phyloP scores from a whole-genome alignment of 1,140 invertebrate species.

The Atta texana region DNA sequence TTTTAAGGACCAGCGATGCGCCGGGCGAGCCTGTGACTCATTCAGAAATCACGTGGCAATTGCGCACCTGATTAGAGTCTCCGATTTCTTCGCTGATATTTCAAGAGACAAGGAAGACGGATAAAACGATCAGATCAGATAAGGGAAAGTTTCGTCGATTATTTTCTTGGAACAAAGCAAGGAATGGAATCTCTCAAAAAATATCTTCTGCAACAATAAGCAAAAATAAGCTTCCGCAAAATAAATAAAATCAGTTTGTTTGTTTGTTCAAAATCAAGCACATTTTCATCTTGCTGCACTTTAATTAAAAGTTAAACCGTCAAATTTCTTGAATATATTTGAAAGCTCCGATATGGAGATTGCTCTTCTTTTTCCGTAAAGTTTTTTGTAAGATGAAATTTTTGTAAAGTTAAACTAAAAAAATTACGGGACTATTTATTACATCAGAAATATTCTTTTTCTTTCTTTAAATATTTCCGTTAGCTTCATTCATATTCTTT shows the following conservation, averaged over 20 bases:
- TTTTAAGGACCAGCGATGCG: constrained; percentile 14
- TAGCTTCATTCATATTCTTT: neutral
- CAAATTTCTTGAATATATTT: neutral
- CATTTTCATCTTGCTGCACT: neutral
- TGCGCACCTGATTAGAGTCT: constrained; percentile 35
- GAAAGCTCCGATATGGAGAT: neutral
- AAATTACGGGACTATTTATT: neutral
- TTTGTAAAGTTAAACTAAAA: neutral
- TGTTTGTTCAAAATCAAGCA: neutral
- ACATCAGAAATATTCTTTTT: neutral
- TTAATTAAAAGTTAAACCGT: constrained; percentile 21
- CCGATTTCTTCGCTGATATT: neutral
- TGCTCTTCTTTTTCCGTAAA: neutral
- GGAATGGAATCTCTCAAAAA: neutral
- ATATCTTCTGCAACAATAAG: neutral
- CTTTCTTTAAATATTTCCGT: neutral
- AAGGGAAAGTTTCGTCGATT: neutral
- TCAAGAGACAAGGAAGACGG: neutral
- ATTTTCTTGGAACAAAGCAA: constrained; percentile 4
- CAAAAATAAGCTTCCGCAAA: neutral
- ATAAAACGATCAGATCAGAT: neutral
- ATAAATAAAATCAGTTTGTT: constrained; percentile 14
- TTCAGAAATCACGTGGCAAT: constrained; percentile 36
- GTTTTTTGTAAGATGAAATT: neutral
- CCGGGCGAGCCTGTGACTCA: constrained; percentile 28